Conservation (phyloP, 2,888 invertebrate species). For the Platerodrilus igneus region DNA sequence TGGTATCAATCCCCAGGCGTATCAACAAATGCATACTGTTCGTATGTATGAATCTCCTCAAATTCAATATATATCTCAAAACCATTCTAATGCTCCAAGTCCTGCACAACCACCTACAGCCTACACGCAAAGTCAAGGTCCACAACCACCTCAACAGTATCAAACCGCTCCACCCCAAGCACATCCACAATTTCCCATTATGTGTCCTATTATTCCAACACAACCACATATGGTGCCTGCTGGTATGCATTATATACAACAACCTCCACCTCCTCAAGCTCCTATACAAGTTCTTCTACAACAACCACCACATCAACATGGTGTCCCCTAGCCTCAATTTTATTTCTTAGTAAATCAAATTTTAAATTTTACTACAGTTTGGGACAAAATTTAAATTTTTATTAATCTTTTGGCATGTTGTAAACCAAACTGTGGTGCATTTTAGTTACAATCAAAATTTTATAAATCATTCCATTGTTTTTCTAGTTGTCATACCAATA, state of each 20-base stretch:
- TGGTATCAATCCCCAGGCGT: slow-evolving; percentile 45
- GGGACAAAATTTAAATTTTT: neutral
- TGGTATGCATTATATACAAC: slow-evolving; percentile 50
- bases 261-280: slow-evolving; percentile 48
- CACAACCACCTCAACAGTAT: slow-evolving; percentile 54
- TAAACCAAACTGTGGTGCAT: too few relatives aligned
- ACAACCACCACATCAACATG: slow-evolving; percentile 47
- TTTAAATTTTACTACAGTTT: slow-evolving; percentile 1
- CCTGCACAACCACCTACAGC: slow-evolving; percentile 43
- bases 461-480: too few relatives aligned
- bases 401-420: neutral
- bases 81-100: slow-evolving; percentile 52
- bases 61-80: slow-evolving; percentile 43
- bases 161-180: slow-evolving; percentile 57
- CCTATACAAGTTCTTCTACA: slow-evolving; percentile 49
- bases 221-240: slow-evolving; percentile 50
- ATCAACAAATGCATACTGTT: slow-evolving; percentile 53
- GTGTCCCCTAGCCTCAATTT: slow-evolving; percentile 41
- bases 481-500: too few relatives aligned
- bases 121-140: slow-evolving; percentile 32
- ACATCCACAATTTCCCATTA: slow-evolving; percentile 54
- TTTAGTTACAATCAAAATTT: too few relatives aligned
- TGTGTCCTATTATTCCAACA: slow-evolving; percentile 56
- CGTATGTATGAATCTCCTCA: slow-evolving; percentile 64
- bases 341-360: slow-evolving; percentile 16